A percentile compares a stretch with the other conserved stretches of the same genome.
phyloP scores from a whole-genome alignment of 2,888 invertebrate genomes.

The Drosophila colorata region DNA sequence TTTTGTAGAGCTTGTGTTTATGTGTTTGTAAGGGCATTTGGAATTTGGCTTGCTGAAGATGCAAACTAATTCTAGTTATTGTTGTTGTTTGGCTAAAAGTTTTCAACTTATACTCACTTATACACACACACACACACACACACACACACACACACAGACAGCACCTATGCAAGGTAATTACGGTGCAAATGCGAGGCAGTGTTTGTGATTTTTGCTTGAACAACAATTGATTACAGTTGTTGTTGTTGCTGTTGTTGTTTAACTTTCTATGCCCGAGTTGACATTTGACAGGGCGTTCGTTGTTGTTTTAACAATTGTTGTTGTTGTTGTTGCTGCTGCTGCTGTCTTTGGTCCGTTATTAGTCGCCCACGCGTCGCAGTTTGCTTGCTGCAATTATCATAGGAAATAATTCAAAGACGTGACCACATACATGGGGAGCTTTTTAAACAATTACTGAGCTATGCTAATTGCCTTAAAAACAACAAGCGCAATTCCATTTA shows the following conservation, averaged over 20 bases:
- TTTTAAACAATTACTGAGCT: neutral
- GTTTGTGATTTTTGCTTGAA: slow-evolving; percentile 72
- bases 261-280: slow-evolving; percentile 45
- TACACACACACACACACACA: slow-evolving; percentile 19
- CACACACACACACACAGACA: slow-evolving; percentile 14
- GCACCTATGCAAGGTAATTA: slow-evolving; percentile 66
- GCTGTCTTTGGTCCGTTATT: slow-evolving; percentile 32
- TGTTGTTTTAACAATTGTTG: slow-evolving; percentile 30
- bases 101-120: slow-evolving; percentile 35
- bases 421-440: slow-evolving; percentile 40
- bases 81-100: slow-evolving; percentile 39
- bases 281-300: slow-evolving; percentile 43
- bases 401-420: slow-evolving; percentile 70
- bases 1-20: neutral
- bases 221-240: slow-evolving; percentile 76
- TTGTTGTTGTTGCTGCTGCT: slow-evolving; percentile 8
- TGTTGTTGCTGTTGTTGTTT: slow-evolving; percentile 46
- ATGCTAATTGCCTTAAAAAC: slow-evolving; percentile 7
- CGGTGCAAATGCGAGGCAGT: slow-evolving; percentile 62
- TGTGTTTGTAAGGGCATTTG: neutral
- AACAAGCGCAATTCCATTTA: neutral
- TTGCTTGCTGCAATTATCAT: slow-evolving; percentile 69
- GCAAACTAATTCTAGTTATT: neutral
- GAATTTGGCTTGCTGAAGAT: neutral
- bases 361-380: slow-evolving; percentile 48